phyloP scores from a whole-genome alignment of 2,113 vertebrate genomes.

The Potamarius usumacintae region DNA sequence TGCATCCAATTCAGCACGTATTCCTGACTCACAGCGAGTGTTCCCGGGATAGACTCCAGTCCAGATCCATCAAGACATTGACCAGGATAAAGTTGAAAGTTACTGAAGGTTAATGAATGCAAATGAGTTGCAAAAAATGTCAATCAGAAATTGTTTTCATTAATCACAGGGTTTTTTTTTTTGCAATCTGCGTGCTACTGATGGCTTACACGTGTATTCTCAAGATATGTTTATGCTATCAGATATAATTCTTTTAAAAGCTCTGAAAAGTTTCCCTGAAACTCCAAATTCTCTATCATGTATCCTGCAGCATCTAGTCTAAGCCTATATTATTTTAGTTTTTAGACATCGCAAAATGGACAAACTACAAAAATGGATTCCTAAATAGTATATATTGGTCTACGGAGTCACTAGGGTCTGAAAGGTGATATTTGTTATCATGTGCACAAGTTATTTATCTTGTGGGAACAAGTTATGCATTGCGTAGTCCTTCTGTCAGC shows the following conservation, averaged over 20 bases:
- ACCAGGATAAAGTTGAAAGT: not conserved
- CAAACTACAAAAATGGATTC: not conserved
- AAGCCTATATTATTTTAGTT: not conserved
- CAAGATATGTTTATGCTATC: slow-evolving; percentile 3
- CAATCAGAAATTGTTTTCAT: not conserved
- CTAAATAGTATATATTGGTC: not conserved
- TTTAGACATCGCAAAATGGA: not conserved
- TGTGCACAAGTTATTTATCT: too few relatives aligned
- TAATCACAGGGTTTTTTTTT: not conserved
- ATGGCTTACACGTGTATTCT: not conserved
- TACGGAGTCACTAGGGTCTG: too few relatives aligned
- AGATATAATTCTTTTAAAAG: not conserved
- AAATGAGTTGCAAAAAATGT: not conserved
- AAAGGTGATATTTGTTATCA: too few relatives aligned
- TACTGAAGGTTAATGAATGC: not conserved
- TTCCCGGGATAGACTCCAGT: not conserved
- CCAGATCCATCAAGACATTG: not conserved
- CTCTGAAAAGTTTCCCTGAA: not conserved
- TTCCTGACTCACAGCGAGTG: not conserved
- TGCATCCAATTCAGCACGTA: not conserved
- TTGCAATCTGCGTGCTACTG: not conserved
- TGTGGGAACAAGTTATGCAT: too few relatives aligned
- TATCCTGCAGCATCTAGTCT: not conserved
- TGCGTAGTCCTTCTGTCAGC: too few relatives aligned
- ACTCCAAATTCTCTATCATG: not conserved